Evolutionary conservation across 2,797 vertebrate species (phyloP).

Genomic region (Sylvia borin): DNA sequence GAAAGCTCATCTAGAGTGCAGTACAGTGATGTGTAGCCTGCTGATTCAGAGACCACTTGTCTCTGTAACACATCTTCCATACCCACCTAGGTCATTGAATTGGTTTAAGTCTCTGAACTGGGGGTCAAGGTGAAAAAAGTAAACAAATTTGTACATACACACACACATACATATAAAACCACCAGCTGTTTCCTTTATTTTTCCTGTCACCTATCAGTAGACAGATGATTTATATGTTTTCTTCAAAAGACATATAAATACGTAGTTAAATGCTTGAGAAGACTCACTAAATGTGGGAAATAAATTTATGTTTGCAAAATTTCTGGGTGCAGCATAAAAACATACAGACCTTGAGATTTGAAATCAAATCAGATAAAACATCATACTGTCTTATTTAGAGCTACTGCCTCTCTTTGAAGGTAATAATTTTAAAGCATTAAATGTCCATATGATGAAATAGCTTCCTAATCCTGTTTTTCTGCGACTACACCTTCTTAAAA

Average conservation of each 20-base stretch:
- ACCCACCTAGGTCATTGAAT: background rate
- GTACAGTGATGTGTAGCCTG: background rate
- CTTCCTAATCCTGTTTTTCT: background rate
- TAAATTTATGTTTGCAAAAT: background rate
- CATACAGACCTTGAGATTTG: background rate
- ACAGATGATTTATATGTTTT: background rate
- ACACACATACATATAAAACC: background rate
- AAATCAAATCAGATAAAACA: background rate
- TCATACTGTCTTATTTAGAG: background rate
- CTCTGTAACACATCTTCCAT: background rate
- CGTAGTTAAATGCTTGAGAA: background rate
- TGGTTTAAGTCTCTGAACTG: background rate
- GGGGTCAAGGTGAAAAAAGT: background rate
- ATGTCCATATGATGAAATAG: background rate
- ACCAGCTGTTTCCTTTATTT: background rate
- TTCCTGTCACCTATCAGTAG: background rate
- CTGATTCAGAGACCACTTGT: background rate
- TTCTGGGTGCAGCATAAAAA: background rate
- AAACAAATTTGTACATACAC: accelerated
- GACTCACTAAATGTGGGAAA: background rate
- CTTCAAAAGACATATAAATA: background rate
- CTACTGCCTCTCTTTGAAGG: background rate
- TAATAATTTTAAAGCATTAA: background rate
- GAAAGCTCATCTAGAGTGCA: background rate
- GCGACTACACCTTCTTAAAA: background rate